Conservation (phyloP, 2,113 vertebrate species). For the Salvelinus alpinus region DNA sequence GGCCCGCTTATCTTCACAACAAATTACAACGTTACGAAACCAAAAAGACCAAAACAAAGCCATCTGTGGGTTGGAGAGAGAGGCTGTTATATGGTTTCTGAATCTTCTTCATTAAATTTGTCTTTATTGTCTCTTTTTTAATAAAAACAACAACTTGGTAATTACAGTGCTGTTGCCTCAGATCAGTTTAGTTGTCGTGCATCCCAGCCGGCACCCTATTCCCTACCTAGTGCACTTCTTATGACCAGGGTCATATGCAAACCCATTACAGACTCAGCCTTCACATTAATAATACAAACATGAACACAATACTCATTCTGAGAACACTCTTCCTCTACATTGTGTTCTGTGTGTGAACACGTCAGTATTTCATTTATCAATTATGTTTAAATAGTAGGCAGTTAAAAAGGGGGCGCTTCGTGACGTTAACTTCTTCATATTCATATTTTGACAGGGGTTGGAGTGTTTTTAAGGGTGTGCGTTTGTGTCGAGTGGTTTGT, state of each 20-base stretch:
- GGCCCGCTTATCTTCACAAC: slow-evolving; percentile 69
- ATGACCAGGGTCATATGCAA: no score
- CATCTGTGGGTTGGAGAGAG: slow-evolving; percentile 32
- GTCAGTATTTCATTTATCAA: slow-evolving; percentile 50
- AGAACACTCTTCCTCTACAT: slow-evolving; percentile 32
- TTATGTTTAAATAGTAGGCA: slow-evolving; percentile 39
- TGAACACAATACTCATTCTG: slow-evolving; percentile 56
- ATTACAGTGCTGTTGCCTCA: slow-evolving; percentile 45
- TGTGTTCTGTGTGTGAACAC: background rate
- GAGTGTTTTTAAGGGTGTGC: background rate
- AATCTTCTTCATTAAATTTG: slow-evolving; percentile 54
- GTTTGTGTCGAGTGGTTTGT: background rate
- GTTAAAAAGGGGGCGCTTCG: background rate
- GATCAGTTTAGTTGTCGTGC: slow-evolving; percentile 22
- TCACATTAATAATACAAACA: slow-evolving; percentile 65
- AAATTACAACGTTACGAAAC: slow-evolving; percentile 62
- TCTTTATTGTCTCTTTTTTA: slow-evolving; percentile 38
- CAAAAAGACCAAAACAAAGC: slow-evolving; percentile 47
- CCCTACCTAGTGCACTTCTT: no score
- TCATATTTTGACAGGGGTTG: slow-evolving; percentile 34
- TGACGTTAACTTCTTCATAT: slow-evolving; percentile 46
- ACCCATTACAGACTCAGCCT: no score
- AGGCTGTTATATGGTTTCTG: slow-evolving; percentile 35
- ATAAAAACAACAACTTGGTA: slow-evolving; percentile 65
- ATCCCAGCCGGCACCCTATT: no score